Base-by-base conservation (phyloP, 1,140 invertebrate genomes). In the Drosophila nigrodunni region DNA sequence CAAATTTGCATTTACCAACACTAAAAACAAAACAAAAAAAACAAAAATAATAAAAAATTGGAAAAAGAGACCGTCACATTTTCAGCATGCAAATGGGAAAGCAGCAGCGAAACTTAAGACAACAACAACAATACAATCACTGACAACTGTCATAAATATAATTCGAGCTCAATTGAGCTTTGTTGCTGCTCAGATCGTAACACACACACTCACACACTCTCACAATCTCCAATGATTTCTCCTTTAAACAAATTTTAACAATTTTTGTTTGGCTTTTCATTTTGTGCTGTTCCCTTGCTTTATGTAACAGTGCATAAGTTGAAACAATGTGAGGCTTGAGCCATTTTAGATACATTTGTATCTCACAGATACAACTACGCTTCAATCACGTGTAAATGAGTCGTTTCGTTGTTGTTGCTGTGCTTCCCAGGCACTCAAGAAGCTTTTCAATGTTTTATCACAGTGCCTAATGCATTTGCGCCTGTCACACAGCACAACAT, bases 91-190 rank as follows among this genome's bases (percentile, higher is more conserved):
- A 85, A 85, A 88, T 88, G 82, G 82, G 82, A 87, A 88, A 88
- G 80, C 80, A 82, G 73, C 77, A 74, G 66, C 68, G 80, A 52
- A 61, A 21, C 25, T 44, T 58, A 43, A 67, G 46, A 50, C 65
- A 74, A 62, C 44, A 73, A 46, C 44, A 52, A 34, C 10, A 25
- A 65, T 55, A 49, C 62, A 60, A 65, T 15, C 46, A 74, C 74
- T 71, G 82, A 75, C 82, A 86, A 87, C 78, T 87, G 82, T 87
- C 83, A 87, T 87, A 87, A 87, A 87, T 86, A 87, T 88, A 87
- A 87, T 85, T 88, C 80, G 83, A 79, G 83, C 83, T 88, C 76
- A 80, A 87, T 87, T 87, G 73, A 76, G 82, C 82, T 73, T 71
- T 76, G 64, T 49, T 52, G 74, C 2, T 68, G 78, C 5, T 68